phyloP scores from a whole-genome alignment of 2,888 invertebrate genomes.

The Lycocerus yunnanus region DNA sequence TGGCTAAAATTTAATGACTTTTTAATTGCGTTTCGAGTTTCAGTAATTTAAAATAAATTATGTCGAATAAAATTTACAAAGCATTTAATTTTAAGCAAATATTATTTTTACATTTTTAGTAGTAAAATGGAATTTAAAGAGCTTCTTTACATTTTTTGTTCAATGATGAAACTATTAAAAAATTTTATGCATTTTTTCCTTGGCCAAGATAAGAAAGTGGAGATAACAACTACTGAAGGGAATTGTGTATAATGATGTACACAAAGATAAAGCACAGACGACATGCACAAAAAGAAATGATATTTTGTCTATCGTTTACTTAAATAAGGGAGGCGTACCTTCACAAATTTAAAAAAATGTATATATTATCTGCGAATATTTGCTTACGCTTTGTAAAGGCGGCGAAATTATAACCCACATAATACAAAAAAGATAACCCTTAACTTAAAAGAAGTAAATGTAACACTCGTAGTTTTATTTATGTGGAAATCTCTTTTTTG shows the following conservation, averaged over 20 bases:
- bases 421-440: neutral
- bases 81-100: neutral
- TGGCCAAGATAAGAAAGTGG: neutral
- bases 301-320: neutral
- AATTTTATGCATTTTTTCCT: neutral
- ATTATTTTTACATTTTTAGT: neutral
- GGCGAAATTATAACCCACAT: neutral
- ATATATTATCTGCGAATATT: neutral
- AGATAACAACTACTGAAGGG: neutral
- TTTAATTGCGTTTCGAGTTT: neutral
- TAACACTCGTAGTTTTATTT: neutral
- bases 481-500: neutral
- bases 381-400: neutral
- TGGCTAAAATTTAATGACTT: neutral
- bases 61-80: neutral
- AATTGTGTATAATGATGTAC: slow-evolving; percentile 1
- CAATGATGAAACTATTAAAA: neutral
- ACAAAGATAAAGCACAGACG: neutral
- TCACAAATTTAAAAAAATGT: neutral
- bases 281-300: neutral
- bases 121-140: neutral
- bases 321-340: neutral
- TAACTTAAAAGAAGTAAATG: neutral
- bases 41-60: neutral
- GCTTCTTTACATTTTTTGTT: neutral